Percentiles rank a stretch among this genome's conserved stretches.
These are phyloP conservation scores for Ianthella basta DNA, from an alignment of 37 sponge, comb jelly and placozoan species.

Conservation along the genomic window DNA sequence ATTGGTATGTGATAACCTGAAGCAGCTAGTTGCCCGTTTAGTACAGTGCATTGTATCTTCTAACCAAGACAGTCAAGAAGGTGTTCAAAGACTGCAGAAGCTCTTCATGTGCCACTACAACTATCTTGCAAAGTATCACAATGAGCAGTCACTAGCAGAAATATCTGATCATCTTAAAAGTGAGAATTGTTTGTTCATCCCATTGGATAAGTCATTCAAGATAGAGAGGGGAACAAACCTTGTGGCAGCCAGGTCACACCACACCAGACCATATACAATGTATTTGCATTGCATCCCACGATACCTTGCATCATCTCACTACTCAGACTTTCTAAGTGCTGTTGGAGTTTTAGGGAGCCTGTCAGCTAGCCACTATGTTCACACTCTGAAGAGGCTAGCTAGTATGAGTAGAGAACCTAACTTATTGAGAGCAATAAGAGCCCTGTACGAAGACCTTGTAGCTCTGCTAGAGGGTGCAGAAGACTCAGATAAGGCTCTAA, in stretches of 20 bases:
- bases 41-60: neutral
- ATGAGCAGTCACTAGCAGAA: neutral
- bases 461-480: too few species aligned
- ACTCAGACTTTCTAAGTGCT: neutral
- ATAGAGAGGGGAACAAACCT: neutral
- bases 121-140: neutral
- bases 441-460: conserved; percentile 5
- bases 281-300: neutral
- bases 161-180: neutral
- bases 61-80: neutral
- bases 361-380: neutral
- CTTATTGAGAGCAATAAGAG: neutral
- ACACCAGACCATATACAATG: neutral
- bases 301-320: neutral
- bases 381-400: neutral
- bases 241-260: neutral
- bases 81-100: neutral
- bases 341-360: neutral
- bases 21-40: neutral
- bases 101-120: conserved; percentile 1
- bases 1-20: neutral
- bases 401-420: neutral
- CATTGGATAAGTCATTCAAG: neutral
- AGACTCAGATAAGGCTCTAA: too few species aligned
- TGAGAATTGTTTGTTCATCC: neutral